phyloP scores from a whole-genome alignment of 1,140 invertebrate species.

The Parapsyche elsis region DNA sequence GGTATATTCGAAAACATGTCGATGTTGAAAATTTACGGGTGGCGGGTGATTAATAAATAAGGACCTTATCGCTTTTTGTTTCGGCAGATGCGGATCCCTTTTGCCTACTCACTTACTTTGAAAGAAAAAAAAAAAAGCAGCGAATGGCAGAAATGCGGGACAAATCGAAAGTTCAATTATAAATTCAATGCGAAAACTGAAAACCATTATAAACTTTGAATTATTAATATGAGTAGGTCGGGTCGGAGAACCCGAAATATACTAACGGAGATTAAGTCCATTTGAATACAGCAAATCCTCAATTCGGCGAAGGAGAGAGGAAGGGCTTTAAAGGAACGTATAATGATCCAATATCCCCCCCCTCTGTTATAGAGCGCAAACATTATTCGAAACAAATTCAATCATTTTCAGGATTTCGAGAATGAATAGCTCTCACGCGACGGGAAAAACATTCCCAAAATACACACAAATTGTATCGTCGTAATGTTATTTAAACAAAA shows the following conservation, averaged over 20 bases:
- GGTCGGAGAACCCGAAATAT: conserved; percentile 3
- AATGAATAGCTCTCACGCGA: too few relatives aligned
- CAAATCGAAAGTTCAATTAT: conserved; percentile 30
- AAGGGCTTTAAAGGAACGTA: not conserved
- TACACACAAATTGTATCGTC: too few relatives aligned
- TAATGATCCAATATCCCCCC: not conserved
- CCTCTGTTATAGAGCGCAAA: not conserved
- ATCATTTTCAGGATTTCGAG: not conserved
- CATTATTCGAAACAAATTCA: not conserved
- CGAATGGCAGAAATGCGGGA: not conserved
- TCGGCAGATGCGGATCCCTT: too few relatives aligned
- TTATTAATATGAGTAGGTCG: conserved; percentile 38
- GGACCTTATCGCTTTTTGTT: too few relatives aligned
- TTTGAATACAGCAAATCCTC: conserved; percentile 42
- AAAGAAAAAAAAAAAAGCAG: not conserved
- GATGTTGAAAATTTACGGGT: too few relatives aligned
- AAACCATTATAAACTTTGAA: conserved; percentile 50
- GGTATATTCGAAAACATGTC: too few relatives aligned
- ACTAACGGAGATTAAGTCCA: conserved; percentile 39
- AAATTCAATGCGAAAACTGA: conserved; percentile 39
- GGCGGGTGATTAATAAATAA: too few relatives aligned
- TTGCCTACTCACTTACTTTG: too few relatives aligned
- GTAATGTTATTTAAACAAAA: not conserved
- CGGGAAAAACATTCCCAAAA: too few relatives aligned
- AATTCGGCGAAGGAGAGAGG: not conserved